Evolutionary conservation across 2,888 invertebrate species (phyloP).

Genomic region (Sialis lutaria): DNA sequence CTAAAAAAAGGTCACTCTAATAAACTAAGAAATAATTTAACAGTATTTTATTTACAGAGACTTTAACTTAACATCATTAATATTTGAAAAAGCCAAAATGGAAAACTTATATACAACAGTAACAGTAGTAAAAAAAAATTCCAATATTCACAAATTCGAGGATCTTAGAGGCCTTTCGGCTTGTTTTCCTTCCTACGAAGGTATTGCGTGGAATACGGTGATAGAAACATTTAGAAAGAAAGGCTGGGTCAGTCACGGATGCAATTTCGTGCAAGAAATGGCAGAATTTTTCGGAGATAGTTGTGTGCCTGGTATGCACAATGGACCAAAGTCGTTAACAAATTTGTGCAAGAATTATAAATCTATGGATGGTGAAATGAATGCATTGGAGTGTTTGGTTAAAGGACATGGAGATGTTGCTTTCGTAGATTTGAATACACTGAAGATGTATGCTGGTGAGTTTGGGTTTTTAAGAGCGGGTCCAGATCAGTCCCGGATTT

Average conservation of each 20-base stretch:
- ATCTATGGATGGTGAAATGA: slow-evolving; percentile 34
- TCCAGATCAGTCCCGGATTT: too few species aligned
- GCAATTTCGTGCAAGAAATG: slow-evolving; percentile 24
- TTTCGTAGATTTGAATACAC: slow-evolving; percentile 46
- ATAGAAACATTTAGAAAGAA: slow-evolving; percentile 26
- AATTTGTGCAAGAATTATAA: slow-evolving; percentile 19
- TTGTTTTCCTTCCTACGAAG: slow-evolving; percentile 67
- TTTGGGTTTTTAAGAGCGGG: too few species aligned
- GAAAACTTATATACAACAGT: slow-evolving; percentile 43
- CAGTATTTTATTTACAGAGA: slow-evolving; percentile 27
- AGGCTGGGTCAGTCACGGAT: slow-evolving; percentile 18
- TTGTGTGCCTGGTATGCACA: slow-evolving; percentile 35
- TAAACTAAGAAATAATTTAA: background rate
- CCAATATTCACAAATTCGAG: slow-evolving; percentile 35
- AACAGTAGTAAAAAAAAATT: slow-evolving; percentile 44
- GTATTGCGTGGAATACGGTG: slow-evolving; percentile 48
- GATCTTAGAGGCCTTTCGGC: slow-evolving; percentile 55
- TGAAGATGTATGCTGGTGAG: slow-evolving; percentile 41
- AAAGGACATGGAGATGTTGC: slow-evolving; percentile 60
- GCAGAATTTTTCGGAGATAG: slow-evolving; percentile 46
- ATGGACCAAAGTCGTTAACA: slow-evolving; percentile 15
- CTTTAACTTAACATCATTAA: slow-evolving; percentile 34
- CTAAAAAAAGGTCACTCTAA: background rate
- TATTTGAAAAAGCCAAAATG: slow-evolving; percentile 42
- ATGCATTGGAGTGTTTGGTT: slow-evolving; percentile 46